phyloP scores from a whole-genome alignment of 1,140 invertebrate genomes.

The Leptopilina boulardi region DNA sequence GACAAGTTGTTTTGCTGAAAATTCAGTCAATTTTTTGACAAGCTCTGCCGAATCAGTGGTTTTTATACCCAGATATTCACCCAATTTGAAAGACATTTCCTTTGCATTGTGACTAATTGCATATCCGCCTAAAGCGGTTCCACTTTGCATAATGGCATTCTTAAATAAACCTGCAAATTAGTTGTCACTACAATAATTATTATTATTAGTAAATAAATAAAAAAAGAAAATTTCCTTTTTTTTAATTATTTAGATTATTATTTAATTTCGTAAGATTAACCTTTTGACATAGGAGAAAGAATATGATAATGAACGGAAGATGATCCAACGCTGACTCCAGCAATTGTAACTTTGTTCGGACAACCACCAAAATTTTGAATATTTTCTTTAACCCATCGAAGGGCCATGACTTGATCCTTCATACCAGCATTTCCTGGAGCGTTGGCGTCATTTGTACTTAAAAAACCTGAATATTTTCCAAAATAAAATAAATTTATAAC shows the following conservation, averaged over 20 bases:
- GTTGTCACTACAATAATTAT: too few relatives aligned
- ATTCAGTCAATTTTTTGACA: conserved; percentile 79
- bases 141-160: conserved; percentile 84
- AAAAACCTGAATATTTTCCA: too few relatives aligned
- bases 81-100: conserved; percentile 81
- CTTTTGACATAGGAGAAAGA: conserved; percentile 78
- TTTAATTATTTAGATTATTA: too few relatives aligned
- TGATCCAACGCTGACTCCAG: conserved; percentile 83
- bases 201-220: too few relatives aligned
- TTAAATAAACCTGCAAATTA: conserved; percentile 82
- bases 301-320: conserved; percentile 76
- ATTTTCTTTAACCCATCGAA: conserved; percentile 78
- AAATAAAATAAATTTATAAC: too few relatives aligned
- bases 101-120: conserved; percentile 78
- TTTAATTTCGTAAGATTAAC: too few relatives aligned
- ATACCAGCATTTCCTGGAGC: conserved; percentile 79
- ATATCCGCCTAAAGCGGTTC: conserved; percentile 85
- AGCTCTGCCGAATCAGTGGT: conserved; percentile 76
- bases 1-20: conserved; percentile 78
- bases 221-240: too few relatives aligned
- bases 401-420: conserved; percentile 78
- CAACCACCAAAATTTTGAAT: conserved; percentile 85
- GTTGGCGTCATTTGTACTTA: conserved; percentile 75
- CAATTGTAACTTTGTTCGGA: conserved; percentile 84
- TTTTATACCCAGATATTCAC: conserved; percentile 77